Conservation (phyloP, 2,888 invertebrate species). For the Leptopterna dolabrata region DNA sequence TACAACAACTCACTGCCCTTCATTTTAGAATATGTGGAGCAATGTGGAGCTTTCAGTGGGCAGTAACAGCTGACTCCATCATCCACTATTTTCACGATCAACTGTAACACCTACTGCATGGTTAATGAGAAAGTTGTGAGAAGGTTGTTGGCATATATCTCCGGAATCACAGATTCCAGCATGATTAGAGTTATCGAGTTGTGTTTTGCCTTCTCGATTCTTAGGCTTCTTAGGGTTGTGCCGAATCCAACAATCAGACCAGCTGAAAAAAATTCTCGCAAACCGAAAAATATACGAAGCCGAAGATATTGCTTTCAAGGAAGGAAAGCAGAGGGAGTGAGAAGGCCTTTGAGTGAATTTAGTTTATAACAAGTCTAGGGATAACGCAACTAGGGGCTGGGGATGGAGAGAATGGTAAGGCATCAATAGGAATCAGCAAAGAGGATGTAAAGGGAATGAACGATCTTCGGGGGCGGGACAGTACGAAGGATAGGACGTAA, state of each 20-base stretch:
- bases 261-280: not conserved
- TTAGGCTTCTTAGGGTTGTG: not conserved
- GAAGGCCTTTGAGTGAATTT: conserved; percentile 21
- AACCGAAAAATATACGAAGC: not conserved
- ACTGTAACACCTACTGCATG: too few relatives aligned
- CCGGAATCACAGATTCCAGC: too few relatives aligned
- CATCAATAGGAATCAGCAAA: conserved; percentile 14
- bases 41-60: not conserved
- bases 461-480: not conserved
- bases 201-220: not conserved
- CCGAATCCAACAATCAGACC: not conserved
- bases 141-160: too few relatives aligned
- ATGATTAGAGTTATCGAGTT: not conserved
- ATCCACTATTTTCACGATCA: too few relatives aligned
- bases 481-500: conserved; percentile 10
- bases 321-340: not conserved
- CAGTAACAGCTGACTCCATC: not conserved
- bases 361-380: not conserved
- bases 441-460: conserved; percentile 26
- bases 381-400: not conserved
- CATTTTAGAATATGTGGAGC: not conserved
- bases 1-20: not conserved
- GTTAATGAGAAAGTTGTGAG: too few relatives aligned
- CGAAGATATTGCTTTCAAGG: conserved; percentile 4
- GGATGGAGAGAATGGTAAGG: not conserved